Base-by-base conservation (phyloP, 1,140 invertebrate genomes). In the Aphidius ervi region DNA sequence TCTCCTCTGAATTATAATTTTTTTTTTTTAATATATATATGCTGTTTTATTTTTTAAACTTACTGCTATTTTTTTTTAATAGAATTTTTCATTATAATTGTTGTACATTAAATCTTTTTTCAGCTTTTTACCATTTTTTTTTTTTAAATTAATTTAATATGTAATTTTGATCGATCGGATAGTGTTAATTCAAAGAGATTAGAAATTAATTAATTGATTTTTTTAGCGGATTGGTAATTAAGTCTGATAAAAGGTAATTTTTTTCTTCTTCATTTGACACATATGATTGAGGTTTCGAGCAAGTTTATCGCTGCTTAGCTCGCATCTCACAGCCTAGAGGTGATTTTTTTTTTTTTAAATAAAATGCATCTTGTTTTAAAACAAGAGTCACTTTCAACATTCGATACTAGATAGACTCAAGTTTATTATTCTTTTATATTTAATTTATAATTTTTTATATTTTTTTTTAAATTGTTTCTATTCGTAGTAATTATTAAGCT, bases 281-380 rank as follows among this genome's bases (percentile, higher is more conserved):
- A 77, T 73, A 71, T 72, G 72, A 75, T 77, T 76, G 73, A 75
- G 74, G 74, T 76, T 70, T 76, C 72, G 74, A 77, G 74, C 71
- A 73, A 74, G 68, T 71, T 67, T 70, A 64, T 69, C 68, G 71
- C 68, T 74, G 74, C 73, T 75, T 74, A 74, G 68, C 72, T 77
- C 72, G 72, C 72, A 70, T 75, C 74, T 77, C 75, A 77, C 75
- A 77, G 75, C 75, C 75, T 75, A 77, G 69, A 72, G 64, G 71
- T 75, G 69, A 75, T 75, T 75, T 71, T 66, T 67, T 31, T 31
- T 3, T 31, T 31, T 68, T 68, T 23, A 67, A 60, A 63, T 48
- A 56, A 58, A 46, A 68, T 64, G 57, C 63, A 57, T 61, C 56
- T 64, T 59, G 63, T 73, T 70, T 16, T 54, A 48, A 46, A 63